phyloP scores from a whole-genome alignment of 2,797 vertebrate species.

The Orientallactaga sibirica region DNA sequence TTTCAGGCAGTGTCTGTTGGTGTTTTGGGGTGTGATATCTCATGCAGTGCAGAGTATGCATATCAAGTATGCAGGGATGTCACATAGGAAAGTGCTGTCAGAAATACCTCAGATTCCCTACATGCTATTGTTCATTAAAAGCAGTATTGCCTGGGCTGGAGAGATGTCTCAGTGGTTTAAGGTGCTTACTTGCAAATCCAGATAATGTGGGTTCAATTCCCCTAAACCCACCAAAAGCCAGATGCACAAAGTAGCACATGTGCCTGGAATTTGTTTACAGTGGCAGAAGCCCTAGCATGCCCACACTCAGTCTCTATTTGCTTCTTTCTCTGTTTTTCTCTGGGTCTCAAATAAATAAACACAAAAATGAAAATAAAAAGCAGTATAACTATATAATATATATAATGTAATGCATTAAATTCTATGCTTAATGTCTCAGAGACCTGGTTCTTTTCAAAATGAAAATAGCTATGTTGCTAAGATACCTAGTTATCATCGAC shows the following conservation, averaged over 20 bases:
- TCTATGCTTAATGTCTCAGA: conserved; percentile 32
- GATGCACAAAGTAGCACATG: no score
- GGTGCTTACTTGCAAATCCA: no score
- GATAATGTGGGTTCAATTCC: no score
- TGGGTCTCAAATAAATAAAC: no score
- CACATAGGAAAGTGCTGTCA: background rate
- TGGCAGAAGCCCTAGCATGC: no score
- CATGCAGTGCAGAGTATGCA: background rate
- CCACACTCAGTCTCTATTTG: no score
- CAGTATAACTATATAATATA: background rate
- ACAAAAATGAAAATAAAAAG: conserved; percentile 12
- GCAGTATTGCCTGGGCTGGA: no score
- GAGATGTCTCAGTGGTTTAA: no score
- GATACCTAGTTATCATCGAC: conserved; percentile 81
- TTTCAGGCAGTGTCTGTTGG: background rate
- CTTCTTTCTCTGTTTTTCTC: no score
- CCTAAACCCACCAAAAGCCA: no score
- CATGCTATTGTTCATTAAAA: background rate
- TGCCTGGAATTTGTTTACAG: no score
- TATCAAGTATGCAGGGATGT: background rate
- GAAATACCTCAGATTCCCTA: background rate
- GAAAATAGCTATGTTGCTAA: conserved; percentile 84
- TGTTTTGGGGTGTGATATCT: background rate
- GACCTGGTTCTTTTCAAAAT: conserved; percentile 53
- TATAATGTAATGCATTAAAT: conserved; percentile 38